Evolutionary conservation across 2,797 vertebrate species (phyloP), one percentile per base, ranked within the genome.

Genomic region (Artibeus jamaicensis): DNA sequence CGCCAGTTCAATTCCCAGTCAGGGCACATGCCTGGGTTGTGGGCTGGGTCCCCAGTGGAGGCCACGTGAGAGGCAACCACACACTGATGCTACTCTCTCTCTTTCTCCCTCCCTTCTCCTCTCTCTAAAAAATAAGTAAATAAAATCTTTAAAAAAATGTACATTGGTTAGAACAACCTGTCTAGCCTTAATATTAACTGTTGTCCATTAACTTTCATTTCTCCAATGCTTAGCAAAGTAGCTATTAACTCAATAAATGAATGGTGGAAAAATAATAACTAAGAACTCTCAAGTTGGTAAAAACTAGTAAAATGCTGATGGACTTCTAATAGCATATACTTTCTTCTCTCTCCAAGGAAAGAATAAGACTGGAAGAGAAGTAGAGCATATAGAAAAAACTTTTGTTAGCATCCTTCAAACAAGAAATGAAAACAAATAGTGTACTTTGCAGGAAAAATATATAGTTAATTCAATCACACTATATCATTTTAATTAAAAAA

Each of bases 401-500:
- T 22, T 39, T 55, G 46, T 42, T 39, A 53, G 9, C 77, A 82
- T 77, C 29, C 15, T 88, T 86, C 50, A 76, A 55, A 84, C 26
- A 86, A 53, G 14, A 70, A 92, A 37, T 78, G 24, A 83, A 96
- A 95, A 71, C 46, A 95, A 81, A 76, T 37, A 50, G 22, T 67
- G 86, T 24, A 89, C 22, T 87, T 55, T 81, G 12, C 46, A 79
- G 34, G 53, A 59, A 59, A 81, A 85, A 84, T 14, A 85, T 12
- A 89, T 0, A 9, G 32, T 42, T 77, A 90, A 88, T 85, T 89
- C 67, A 92, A 37, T 92, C 74, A 87, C 32, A 95, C 39, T 86
- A 34, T 32, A 37, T 26, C 21, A 88, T 79, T 93, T 89, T 93
- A 95, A 76, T 93, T 92, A 0, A 82, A 94, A 96, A 90, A 82